Conservation (phyloP, 2,888 invertebrate genomes). For the Lamellibrachia satsuma region DNA sequence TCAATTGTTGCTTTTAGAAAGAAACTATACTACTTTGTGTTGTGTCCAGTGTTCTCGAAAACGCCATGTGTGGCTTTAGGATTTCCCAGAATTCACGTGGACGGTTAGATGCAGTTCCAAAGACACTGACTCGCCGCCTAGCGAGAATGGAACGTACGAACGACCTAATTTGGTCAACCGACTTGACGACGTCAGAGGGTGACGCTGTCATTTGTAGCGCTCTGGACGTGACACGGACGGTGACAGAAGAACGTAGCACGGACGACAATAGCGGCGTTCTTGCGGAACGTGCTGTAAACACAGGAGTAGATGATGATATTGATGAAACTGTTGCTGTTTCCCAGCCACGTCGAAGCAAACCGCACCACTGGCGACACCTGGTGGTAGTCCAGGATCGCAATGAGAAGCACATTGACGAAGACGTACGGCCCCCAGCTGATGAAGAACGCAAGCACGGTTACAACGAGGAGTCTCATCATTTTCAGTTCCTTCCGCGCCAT, state of each 20-base stretch:
- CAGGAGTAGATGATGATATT: conserved; percentile 33
- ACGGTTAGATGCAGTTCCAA: background rate
- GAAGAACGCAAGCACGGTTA: conserved; percentile 43
- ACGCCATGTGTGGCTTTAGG: background rate
- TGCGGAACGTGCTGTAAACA: conserved; percentile 30
- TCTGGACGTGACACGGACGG: background rate
- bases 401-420: conserved; percentile 30
- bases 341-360: conserved; percentile 30
- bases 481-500: conserved; percentile 25
- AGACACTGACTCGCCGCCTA: background rate
- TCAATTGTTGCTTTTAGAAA: background rate
- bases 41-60: background rate
- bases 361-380: conserved; percentile 17
- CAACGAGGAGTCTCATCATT: conserved; percentile 40
- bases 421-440: conserved; percentile 48
- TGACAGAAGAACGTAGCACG: background rate
- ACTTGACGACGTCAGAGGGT: background rate
- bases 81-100: background rate
- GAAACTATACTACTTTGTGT: background rate
- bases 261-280: conserved; percentile 21
- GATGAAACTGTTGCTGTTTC: conserved; percentile 34
- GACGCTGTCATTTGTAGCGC: background rate
- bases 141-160: background rate
- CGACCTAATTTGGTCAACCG: background rate
- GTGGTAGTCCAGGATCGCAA: conserved; percentile 19